phyloP scores from a whole-genome alignment of 30 jellyfish, hydroid and myxozoan genomes.

The Aurelia aurita complex sp. Pacific region DNA sequence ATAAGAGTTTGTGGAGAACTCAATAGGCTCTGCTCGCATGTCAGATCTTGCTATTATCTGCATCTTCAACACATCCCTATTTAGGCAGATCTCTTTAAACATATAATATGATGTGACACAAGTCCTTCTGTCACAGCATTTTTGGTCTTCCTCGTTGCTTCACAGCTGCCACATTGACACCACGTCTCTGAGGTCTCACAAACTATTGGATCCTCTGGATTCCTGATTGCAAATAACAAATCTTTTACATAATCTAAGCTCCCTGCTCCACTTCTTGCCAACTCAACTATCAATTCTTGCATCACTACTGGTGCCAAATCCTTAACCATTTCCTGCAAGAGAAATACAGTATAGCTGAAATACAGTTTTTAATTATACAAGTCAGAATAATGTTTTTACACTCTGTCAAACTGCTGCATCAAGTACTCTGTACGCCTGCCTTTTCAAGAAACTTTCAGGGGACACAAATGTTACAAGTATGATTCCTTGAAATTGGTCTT shows the following conservation, averaged over 20 bases:
- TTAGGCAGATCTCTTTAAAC: slow-evolving; percentile 6
- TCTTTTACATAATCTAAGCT: slow-evolving; percentile 18
- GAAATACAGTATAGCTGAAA: too few relatives aligned
- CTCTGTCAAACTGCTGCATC: too few relatives aligned
- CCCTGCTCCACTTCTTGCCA: slow-evolving; percentile 25
- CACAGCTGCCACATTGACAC: slow-evolving; percentile 49
- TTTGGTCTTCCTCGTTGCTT: slow-evolving; percentile 3
- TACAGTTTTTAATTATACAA: too few relatives aligned
- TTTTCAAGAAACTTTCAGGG: too few relatives aligned
- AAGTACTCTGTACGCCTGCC: too few relatives aligned
- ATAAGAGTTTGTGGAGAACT: too few relatives aligned
- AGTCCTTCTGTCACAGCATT: too few relatives aligned
- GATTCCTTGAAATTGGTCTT: too few relatives aligned
- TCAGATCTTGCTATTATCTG: slow-evolving; percentile 9
- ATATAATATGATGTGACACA: slow-evolving; percentile 5
- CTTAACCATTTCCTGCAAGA: too few relatives aligned
- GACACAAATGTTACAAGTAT: too few relatives aligned
- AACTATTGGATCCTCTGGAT: slow-evolving; percentile 18
- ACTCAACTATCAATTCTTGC: slow-evolving; percentile 1
- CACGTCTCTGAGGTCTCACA: slow-evolving; percentile 20
- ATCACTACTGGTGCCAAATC: slow-evolving; percentile 15
- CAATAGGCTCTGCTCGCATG: slow-evolving; percentile 1
- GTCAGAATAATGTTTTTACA: too few relatives aligned
- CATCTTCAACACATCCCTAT: background rate
- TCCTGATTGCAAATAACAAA: slow-evolving; percentile 2